phyloP scores from a whole-genome alignment of 2,888 invertebrate genomes.

The Linnaemya tessellans region DNA sequence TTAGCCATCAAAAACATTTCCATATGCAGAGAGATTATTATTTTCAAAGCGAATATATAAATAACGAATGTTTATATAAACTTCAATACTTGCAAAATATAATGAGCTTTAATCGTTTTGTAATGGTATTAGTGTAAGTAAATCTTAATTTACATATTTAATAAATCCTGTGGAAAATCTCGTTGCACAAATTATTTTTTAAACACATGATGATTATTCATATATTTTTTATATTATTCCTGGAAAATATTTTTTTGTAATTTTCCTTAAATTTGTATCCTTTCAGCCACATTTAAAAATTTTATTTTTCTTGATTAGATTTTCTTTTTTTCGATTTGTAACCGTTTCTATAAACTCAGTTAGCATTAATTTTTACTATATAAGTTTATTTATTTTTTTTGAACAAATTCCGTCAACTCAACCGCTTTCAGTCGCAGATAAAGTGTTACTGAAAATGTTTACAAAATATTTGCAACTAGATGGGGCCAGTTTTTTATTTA shows the following conservation, averaged over 20 bases:
- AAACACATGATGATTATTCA: background rate
- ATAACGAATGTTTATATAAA: too few relatives aligned
- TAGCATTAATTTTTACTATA: background rate
- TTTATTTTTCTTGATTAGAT: background rate
- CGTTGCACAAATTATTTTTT: background rate
- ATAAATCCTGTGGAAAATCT: too few relatives aligned
- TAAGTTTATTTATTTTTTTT: background rate
- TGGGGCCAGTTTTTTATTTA: constrained; percentile 9
- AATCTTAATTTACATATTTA: too few relatives aligned
- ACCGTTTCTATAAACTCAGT: background rate
- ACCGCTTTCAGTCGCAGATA: constrained; percentile 58
- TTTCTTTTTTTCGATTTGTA: constrained; percentile 8
- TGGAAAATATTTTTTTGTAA: background rate
- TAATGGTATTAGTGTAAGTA: too few relatives aligned
- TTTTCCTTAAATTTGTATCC: background rate
- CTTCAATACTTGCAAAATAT: too few relatives aligned
- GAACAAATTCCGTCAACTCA: constrained; percentile 39
- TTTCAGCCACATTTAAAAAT: background rate
- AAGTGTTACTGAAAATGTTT: constrained; percentile 65
- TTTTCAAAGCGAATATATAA: too few relatives aligned
- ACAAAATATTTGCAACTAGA: constrained; percentile 49
- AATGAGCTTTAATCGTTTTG: too few relatives aligned
- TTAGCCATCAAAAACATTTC: too few relatives aligned
- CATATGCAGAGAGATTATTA: too few relatives aligned
- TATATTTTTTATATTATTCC: background rate